Evolutionary conservation across 2,888 invertebrate species (phyloP).

Genomic region (Napeogenes sylphis): DNA sequence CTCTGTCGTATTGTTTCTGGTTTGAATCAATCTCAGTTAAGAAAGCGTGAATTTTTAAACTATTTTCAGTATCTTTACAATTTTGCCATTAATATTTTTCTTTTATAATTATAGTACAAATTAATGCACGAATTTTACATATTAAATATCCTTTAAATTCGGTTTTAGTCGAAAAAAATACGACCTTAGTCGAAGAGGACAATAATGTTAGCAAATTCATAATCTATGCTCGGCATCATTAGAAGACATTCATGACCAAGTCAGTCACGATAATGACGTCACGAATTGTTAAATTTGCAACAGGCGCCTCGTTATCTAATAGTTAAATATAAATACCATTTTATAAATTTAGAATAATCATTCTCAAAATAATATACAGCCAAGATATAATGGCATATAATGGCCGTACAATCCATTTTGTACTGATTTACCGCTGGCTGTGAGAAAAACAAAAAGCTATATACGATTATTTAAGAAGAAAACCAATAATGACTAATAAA

Average conservation of each 20-base stretch:
- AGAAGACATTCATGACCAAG: constrained; percentile 3
- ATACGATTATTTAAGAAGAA: neutral
- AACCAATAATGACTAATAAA: neutral
- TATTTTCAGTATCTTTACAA: too few species aligned
- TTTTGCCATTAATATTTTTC: too few species aligned
- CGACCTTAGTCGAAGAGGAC: neutral
- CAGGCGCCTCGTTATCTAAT: constrained; percentile 11
- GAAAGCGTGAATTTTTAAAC: neutral
- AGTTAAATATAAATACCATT: neutral
- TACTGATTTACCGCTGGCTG: too few species aligned
- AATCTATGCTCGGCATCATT: neutral
- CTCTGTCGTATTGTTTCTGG: constrained; percentile 32
- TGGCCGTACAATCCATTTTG: too few species aligned
- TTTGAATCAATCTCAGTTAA: neutral
- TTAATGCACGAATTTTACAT: too few species aligned
- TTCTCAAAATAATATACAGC: neutral
- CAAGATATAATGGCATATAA: neutral
- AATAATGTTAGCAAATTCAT: neutral
- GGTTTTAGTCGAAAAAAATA: neutral
- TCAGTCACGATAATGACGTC: constrained; percentile 20
- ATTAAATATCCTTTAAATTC: too few species aligned
- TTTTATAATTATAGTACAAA: too few species aligned
- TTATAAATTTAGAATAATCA: neutral
- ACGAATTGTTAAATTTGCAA: constrained; percentile 14
- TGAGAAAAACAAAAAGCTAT: neutral